Conservation (phyloP, 2,113 vertebrate genomes). For the Pyxicephalus adspersus region DNA sequence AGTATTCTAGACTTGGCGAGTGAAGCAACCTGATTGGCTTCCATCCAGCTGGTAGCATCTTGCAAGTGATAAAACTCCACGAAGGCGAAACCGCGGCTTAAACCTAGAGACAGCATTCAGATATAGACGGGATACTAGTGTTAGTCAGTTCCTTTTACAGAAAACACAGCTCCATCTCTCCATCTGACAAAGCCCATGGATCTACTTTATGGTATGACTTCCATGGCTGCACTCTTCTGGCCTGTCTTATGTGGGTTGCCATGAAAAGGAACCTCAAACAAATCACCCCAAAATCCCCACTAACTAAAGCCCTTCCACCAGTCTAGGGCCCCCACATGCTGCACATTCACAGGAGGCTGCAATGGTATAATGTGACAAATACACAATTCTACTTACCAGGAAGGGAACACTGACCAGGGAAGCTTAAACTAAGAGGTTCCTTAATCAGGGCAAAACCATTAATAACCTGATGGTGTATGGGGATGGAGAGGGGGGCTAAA, state of each 20-base stretch:
- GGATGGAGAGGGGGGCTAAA: constrained; percentile 72
- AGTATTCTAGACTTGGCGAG: constrained; percentile 98
- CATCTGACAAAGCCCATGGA: constrained; percentile 92
- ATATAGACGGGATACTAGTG: constrained; percentile 99
- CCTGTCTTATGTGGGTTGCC: constrained; percentile 75
- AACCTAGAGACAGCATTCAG: constrained; percentile 99
- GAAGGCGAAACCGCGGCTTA: constrained; percentile 99
- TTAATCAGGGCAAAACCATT: constrained; percentile 91
- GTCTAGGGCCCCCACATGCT: neutral
- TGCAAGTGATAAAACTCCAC: constrained; percentile 99
- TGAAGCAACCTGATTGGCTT: constrained; percentile 99
- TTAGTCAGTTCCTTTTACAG: constrained; percentile 96
- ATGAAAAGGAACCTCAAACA: constrained; percentile 87
- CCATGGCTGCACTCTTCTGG: constrained; percentile 67
- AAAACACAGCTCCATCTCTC: constrained; percentile 96
- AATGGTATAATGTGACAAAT: constrained; percentile 66
- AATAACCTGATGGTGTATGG: constrained; percentile 68
- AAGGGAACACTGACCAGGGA: constrained; percentile 88
- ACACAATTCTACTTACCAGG: constrained; percentile 76
- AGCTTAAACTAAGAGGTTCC: constrained; percentile 70
- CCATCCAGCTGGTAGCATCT: constrained; percentile 99
- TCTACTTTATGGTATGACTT: constrained; percentile 84
- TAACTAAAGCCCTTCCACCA: neutral
- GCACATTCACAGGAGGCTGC: constrained; percentile 61
- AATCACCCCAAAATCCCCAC: neutral